A percentile compares a stretch with the other conserved stretches of the same genome.
Conservation (phyloP, 2,888 invertebrate genomes). For the Parnassius apollo region DNA sequence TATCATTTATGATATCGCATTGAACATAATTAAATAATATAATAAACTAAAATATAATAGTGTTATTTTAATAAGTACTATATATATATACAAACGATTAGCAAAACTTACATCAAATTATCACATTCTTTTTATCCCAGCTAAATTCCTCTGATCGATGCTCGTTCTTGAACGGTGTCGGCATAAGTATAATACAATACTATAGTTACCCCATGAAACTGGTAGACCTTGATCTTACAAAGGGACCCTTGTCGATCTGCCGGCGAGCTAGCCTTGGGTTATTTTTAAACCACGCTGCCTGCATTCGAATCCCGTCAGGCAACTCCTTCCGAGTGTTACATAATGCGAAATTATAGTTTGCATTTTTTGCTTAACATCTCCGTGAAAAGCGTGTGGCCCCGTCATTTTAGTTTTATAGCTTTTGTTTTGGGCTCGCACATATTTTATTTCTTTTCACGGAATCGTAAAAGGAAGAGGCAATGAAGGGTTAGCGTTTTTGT, state of each 20-base stretch:
- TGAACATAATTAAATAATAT: too few relatives aligned
- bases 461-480: constrained; percentile 80
- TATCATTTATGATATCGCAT: too few relatives aligned
- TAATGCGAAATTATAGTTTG: constrained; percentile 77
- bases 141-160: constrained; percentile 34
- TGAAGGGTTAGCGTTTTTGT: constrained; percentile 78
- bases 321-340: constrained; percentile 78
- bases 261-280: constrained; percentile 75
- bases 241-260: constrained; percentile 66
- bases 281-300: constrained; percentile 71
- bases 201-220: constrained; percentile 67
- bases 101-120: constrained; percentile 15
- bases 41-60: too few relatives aligned
- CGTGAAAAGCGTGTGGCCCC: constrained; percentile 76
- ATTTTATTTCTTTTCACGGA: constrained; percentile 77
- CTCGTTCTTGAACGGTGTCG: constrained; percentile 43
- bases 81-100: not conserved
- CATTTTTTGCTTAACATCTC: constrained; percentile 56
- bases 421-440: constrained; percentile 75
- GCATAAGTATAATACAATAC: constrained; percentile 45
- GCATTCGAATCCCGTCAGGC: constrained; percentile 71
- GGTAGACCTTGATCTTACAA: constrained; percentile 77
- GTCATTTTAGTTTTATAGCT: constrained; percentile 74
- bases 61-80: too few relatives aligned
- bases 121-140: constrained; percentile 32